A percentile compares a stretch with the other conserved stretches of the same genome.
phyloP scores from a whole-genome alignment of 2,797 vertebrate genomes.

The Propithecus deckenii region DNA sequence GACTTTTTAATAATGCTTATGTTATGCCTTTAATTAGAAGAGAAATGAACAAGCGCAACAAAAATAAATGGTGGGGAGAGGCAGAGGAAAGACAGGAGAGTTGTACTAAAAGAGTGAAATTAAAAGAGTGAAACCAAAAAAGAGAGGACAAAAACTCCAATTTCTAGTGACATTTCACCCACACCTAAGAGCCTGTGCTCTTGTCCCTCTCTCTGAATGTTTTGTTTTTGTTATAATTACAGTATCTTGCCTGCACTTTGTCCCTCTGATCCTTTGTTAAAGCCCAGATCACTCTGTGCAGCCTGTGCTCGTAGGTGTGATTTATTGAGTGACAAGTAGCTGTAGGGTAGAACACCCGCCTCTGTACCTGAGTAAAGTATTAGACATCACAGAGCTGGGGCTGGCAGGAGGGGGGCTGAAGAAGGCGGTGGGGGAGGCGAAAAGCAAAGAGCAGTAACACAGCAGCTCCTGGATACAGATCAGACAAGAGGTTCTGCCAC shows the following conservation, averaged over 20 bases:
- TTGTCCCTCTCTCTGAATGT: constrained; percentile 83
- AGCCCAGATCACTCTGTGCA: constrained; percentile 85
- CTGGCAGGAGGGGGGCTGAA: constrained; percentile 60
- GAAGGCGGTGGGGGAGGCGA: constrained; percentile 44
- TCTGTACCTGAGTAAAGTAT: constrained; percentile 89
- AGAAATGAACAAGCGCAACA: not conserved
- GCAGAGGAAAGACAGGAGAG: not conserved
- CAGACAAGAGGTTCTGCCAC: constrained; percentile 90
- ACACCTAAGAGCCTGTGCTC: constrained; percentile 77
- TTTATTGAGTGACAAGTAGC: constrained; percentile 91
- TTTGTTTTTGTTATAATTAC: constrained; percentile 90
- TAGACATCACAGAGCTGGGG: constrained; percentile 86
- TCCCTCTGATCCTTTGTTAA: constrained; percentile 90
- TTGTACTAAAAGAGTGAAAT: constrained; percentile 55
- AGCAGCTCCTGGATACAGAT: constrained; percentile 90
- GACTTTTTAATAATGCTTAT: not conserved
- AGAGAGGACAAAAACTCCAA: constrained; percentile 60
- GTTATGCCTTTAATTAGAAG: constrained; percentile 17
- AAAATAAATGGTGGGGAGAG: constrained; percentile 14
- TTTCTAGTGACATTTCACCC: constrained; percentile 80
- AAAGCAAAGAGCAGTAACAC: constrained; percentile 85
- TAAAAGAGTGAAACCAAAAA: constrained; percentile 64
- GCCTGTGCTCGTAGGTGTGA: constrained; percentile 87
- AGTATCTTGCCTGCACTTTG: constrained; percentile 87
- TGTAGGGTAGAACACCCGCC: constrained; percentile 86